Evolutionary conservation across 2,888 invertebrate genomes (phyloP), one percentile per base, ranked within the genome.

Genomic region (Meandrusa payeni): DNA sequence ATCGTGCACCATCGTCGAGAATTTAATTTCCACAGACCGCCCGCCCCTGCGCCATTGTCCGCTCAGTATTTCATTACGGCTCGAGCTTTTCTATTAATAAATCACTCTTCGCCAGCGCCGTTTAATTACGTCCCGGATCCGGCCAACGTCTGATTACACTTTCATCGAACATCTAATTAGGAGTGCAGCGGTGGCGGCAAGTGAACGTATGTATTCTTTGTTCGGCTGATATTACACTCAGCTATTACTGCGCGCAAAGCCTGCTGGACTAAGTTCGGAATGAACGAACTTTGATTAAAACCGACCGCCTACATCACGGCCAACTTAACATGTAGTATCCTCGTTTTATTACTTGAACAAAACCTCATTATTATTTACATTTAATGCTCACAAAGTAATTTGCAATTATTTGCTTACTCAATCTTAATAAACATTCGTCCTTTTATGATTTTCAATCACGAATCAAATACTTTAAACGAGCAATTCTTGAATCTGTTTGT

Each of bases 151-250:
- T 85, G 86, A 87, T 87, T 85, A 87, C 87, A 85, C 76, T 86
- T 83, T 86, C 85, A 86, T 87, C 83, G 87, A 86, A 85, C 86
- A 82, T 85, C 82, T 87, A 86, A 87, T 86, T 86, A 85, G 82
- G 72, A 81, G 79, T 85, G 85, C 87, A 85, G 76, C 68, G 71
- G 67, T 67, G 64, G 60, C 63, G 62, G 56, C 57, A 56, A 59
- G 55, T 65, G 70, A 64, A 70, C 75, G 76, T 75, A 70, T 80
- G 79, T 81, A 76, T 80, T 82, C 78, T 79, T 80, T 81, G 80
- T 79, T 73, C 70, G 57, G 52, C 64, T 69, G 75, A 77, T 80
- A 81, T 76, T 80, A 76, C 71, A 61, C 69, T 66, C 70, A 68
- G 69, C 73, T 72, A 76, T 76, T 71, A 76, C 76, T 66, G 64